Base-by-base conservation (phyloP, 2,797 vertebrate species). In the Rhyacichthys aspro region DNA sequence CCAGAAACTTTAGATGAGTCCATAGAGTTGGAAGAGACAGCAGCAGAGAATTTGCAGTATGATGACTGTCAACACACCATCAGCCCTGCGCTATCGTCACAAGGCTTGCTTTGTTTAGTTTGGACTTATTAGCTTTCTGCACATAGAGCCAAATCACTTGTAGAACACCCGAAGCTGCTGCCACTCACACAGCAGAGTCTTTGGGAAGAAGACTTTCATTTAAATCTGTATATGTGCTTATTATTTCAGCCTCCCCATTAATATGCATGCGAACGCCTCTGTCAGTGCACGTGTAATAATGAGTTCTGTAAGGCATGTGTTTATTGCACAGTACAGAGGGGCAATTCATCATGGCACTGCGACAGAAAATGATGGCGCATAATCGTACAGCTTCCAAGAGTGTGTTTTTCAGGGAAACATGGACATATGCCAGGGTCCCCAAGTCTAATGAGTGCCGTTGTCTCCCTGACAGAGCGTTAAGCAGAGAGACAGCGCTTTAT, bases 61-160 rank as follows among this genome's bases (percentile, higher is more conserved):
- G 76, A 80, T 79, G 70, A 74, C 64, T 79, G 83, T 88, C 86
- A 84, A 87, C 82, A 86, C 74, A 76, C 54, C 72, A 74, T 77
- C 76, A 65, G 65, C 70, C 12, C 52, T 34, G 64, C 48, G 1
- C 45, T 71, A 72, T 76, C 33, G 11, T 78, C 72, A 79, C 78
- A 84, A 67, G 67, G 74, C 68, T 85, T 64, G 56, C 54, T 43
- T 58, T 84, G 75, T 86, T 88, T 86, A 55, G 65, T 61, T 74
- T 77, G 71, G 78, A 80, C 54, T 85, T 85, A 86, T 77, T 79
- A 82, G 76, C 78, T 80, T 79, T 79, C 74, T 60, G 74, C 83
- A 71, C 80, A 80, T 43, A 54, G 71, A 81, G 55, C 67, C 15
- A 37, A 70, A 80, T 81, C 72, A 64, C 70, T 86, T 74, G 65